These are phyloP conservation scores for Thelaira solivaga DNA, from an alignment of 2,888 invertebrate species.

Conservation along the genomic window DNA sequence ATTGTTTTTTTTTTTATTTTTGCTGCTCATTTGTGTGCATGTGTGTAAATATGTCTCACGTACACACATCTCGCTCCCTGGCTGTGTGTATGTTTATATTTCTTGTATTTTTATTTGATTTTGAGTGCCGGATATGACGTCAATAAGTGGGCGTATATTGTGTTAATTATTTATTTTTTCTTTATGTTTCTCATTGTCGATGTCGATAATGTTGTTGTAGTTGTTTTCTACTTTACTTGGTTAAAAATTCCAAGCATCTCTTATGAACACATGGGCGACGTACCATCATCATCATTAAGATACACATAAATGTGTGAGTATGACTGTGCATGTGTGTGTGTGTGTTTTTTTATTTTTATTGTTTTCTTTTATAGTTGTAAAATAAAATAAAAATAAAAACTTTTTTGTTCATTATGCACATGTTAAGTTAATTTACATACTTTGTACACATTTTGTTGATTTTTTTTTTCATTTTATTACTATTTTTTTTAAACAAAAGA, in stretches of 20 bases:
- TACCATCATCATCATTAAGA: not conserved
- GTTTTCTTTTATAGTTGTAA: not conserved
- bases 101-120: constrained; percentile 53
- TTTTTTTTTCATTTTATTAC: not conserved
- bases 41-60: not conserved
- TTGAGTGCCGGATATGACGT: constrained; percentile 75
- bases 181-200: constrained; percentile 57
- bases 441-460: not conserved
- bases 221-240: constrained; percentile 41
- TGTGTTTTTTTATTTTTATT: not conserved
- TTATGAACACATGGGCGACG: constrained; percentile 12
- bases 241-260: constrained; percentile 55
- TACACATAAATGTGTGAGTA: not conserved
- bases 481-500: not conserved
- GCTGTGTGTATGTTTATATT: constrained; percentile 17
- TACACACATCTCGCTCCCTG: not conserved
- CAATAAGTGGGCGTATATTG: constrained; percentile 76
- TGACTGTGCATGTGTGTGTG: not conserved
- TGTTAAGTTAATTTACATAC: not conserved
- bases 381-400: constrained; percentile 32
- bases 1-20: not conserved
- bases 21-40: not conserved
- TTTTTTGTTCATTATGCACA: constrained; percentile 32
- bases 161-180: constrained; percentile 70
- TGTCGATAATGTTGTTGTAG: constrained; percentile 56